Evolutionary conservation across 1,140 invertebrate species (phyloP), one percentile per base, ranked within the genome.

Genomic region (Augochlora pura): DNA sequence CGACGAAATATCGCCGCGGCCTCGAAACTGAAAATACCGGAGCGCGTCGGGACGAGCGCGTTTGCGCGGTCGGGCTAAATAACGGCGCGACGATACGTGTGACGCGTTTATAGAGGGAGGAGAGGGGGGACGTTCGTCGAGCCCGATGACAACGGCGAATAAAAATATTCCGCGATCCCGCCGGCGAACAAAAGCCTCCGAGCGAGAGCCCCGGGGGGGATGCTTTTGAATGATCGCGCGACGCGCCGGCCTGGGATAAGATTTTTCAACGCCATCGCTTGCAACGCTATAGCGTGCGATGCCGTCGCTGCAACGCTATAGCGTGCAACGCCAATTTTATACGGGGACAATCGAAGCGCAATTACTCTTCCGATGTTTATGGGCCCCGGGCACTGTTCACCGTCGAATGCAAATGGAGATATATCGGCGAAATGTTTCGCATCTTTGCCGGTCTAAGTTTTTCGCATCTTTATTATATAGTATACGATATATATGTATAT

Each of bases 1-100:
- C 59, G 49, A 57, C 66, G 14, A 77, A 70, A 63, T 75, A 75
- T 77, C 38, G 59, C 21, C 54, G 54, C 54, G 54, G 54, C 54
- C 54, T n/a, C 54, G 54, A 57, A 57, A 57, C 54, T 57, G 54
- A 64, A 78, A 78, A 72, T 72, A 52, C n/a, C 64, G 8, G 21
- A 8, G 39, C 52, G 49, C 49, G 49, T 5, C 49, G 49, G 16
- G 49, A 46, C 12, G n/a, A n/a, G 42, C 42, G 74, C 38, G 64
- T 3, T 38, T 32, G 54, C 54, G 21, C n/a, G 54, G 21, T n/a
- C 59, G 21, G 8, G 46, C 49, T 21, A 54, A 46, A 46, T 71
- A 46, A 62, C 59, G 59, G 23, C 25, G 23, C 38, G 39, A 18
- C 8, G 46, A 78, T 63, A 21, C 49, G 49, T 69, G 60, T 62